A percentile compares a stretch with the other conserved stretches of the same genome.
Evolutionary conservation across 2,113 vertebrate genomes (phyloP).

Genomic region (Ptychochromis oligacanthus): DNA sequence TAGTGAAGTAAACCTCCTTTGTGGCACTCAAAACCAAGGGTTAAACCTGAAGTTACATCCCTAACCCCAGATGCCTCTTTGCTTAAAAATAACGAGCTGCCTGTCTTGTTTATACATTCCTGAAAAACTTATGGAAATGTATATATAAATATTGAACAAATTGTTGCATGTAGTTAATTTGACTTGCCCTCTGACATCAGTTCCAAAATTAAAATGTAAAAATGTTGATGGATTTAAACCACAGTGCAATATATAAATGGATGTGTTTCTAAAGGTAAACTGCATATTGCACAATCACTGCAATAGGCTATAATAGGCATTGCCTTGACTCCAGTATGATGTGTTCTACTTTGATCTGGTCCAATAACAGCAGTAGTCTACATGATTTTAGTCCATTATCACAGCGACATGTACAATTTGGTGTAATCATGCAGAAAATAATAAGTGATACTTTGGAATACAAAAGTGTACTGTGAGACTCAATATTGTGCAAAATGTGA

Average conservation of each 20-base stretch:
- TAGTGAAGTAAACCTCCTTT: neutral
- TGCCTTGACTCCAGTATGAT: neutral
- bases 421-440: slow-evolving; percentile 13
- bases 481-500: neutral
- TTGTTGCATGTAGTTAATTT: neutral
- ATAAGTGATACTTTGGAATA: neutral
- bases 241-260: neutral
- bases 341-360: neutral
- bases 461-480: neutral
- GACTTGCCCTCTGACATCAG: neutral
- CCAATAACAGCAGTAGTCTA: neutral
- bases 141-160: neutral
- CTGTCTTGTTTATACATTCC: too few species aligned
- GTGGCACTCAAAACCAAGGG: neutral
- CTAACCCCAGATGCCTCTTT: neutral
- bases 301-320: neutral
- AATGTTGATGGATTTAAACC: neutral
- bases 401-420: neutral
- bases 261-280: neutral
- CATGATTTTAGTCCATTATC: neutral
- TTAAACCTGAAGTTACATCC: neutral
- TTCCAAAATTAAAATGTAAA: neutral
- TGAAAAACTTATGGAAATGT: neutral
- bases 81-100: neutral
- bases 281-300: neutral